Evolutionary conservation across 2,888 invertebrate species (phyloP).

Genomic region (Lomographa bimaculata): DNA sequence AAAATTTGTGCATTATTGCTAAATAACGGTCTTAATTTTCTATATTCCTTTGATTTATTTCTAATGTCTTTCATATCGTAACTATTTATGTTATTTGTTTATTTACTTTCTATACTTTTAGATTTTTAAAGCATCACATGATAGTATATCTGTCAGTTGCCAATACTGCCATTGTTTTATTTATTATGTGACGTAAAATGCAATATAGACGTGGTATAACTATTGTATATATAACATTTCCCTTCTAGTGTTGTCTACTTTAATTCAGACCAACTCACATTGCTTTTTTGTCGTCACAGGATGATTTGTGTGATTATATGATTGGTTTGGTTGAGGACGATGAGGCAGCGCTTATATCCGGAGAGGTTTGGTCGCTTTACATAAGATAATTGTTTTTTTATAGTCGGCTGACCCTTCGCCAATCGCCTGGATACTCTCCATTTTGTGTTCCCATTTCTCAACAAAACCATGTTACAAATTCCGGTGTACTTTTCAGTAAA

Average conservation of each 20-base stretch:
- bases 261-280: conserved; percentile 38
- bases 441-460: conserved; percentile 24
- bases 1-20: conserved; percentile 10
- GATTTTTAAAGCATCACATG: conserved; percentile 9
- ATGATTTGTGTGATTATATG: conserved; percentile 83
- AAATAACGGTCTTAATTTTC: not conserved
- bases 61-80: too few species aligned
- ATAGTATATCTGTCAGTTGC: conserved; percentile 15
- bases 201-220: too few species aligned
- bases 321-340: conserved; percentile 83
- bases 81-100: too few species aligned
- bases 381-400: conserved; percentile 35
- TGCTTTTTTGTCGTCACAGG: conserved; percentile 75
- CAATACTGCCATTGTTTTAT: too few species aligned
- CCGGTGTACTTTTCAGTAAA: conserved; percentile 20
- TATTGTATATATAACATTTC: too few species aligned
- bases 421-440: conserved; percentile 45
- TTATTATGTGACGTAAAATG: too few species aligned
- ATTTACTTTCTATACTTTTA: conserved; percentile 7
- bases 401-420: conserved; percentile 47
- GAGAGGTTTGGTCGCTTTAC: conserved; percentile 71
- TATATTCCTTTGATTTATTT: too few species aligned
- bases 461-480: conserved; percentile 16
- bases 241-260: conserved; percentile 16
- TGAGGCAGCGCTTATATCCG: conserved; percentile 78